Evolutionary conservation across 2,113 vertebrate genomes (phyloP).

Genomic region (Dascyllus trimaculatus): DNA sequence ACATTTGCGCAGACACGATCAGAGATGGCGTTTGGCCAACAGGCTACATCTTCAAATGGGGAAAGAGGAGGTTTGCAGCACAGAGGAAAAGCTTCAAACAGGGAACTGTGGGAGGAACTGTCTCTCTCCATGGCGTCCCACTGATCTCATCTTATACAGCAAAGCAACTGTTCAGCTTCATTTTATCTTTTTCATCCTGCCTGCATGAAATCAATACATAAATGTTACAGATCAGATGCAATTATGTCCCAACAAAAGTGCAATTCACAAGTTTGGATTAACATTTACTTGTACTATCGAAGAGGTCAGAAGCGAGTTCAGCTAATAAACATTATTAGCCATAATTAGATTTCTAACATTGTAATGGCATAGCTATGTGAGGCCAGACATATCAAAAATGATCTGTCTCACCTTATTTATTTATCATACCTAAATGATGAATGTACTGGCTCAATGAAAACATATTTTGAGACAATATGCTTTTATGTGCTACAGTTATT

Average conservation of each 20-base stretch:
- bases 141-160: constrained; percentile 40
- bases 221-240: not conserved
- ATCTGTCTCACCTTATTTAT: too few species aligned
- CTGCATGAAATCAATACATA: not conserved
- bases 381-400: not conserved
- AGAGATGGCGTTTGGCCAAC: constrained; percentile 23
- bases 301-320: not conserved
- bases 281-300: not conserved
- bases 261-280: not conserved
- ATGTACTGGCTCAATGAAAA: too few species aligned
- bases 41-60: constrained; percentile 33
- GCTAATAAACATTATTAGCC: not conserved
- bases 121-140: constrained; percentile 29
- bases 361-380: not conserved
- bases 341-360: not conserved
- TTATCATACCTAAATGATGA: too few species aligned
- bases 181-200: constrained; percentile 26
- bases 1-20: not conserved
- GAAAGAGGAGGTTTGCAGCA: constrained; percentile 20
- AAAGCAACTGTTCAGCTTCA: constrained; percentile 25
- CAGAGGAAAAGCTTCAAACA: constrained; percentile 43
- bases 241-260: not conserved
- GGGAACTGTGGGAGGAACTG: constrained; percentile 26
- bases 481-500: too few species aligned
- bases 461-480: too few species aligned